phyloP scores from a whole-genome alignment of 2,113 vertebrate species.

The Echinops telfairi region DNA sequence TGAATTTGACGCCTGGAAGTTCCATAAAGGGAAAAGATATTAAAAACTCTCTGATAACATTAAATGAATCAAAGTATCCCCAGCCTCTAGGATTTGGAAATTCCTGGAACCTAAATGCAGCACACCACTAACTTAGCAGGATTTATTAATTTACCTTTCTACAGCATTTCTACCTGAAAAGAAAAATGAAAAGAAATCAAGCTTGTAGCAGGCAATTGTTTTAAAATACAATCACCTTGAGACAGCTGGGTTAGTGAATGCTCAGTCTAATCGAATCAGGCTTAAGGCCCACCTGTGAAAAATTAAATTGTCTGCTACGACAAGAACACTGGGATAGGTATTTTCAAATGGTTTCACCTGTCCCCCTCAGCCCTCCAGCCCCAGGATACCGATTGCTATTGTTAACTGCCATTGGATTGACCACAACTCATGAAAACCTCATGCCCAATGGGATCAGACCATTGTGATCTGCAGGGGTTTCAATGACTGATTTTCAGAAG shows the following conservation, averaged over 20 bases:
- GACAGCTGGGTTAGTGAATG: neutral
- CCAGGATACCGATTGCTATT: neutral
- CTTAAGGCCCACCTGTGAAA: neutral
- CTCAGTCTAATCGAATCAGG: neutral
- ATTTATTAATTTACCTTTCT: neutral
- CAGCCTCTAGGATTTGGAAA: neutral
- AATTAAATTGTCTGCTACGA: neutral
- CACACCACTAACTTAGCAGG: neutral
- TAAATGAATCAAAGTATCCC: neutral
- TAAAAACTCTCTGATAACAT: conserved; percentile 14
- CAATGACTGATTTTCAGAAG: neutral
- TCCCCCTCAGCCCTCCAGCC: neutral
- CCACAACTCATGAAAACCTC: neutral
- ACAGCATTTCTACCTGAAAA: conserved; percentile 22
- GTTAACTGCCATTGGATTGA: neutral
- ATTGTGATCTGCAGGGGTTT: neutral
- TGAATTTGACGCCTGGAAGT: neutral
- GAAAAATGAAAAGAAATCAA: conserved; percentile 5
- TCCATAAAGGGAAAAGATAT: neutral
- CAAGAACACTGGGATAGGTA: neutral
- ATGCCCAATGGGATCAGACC: neutral
- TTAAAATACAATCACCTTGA: neutral
- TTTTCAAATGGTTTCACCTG: neutral
- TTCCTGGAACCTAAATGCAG: neutral
- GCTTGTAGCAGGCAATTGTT: neutral